These are phyloP conservation scores for Phrynocephalus guinanensis DNA, from an alignment of 2,797 vertebrate species.

Conservation along the genomic window DNA sequence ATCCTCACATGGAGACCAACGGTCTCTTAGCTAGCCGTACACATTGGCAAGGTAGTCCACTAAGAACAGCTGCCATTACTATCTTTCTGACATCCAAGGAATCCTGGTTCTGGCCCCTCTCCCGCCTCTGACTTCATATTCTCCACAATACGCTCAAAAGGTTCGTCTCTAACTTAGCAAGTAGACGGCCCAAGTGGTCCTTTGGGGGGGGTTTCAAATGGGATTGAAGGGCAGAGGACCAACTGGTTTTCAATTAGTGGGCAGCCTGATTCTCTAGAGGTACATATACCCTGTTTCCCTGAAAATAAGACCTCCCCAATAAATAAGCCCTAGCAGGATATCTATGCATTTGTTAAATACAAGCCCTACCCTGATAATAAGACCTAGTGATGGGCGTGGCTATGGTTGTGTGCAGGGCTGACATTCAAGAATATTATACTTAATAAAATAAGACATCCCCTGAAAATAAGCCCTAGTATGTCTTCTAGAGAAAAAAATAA, in stretches of 20 bases:
- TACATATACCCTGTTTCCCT: too few relatives aligned
- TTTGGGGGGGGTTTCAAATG: background rate
- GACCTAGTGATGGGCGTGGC: too few relatives aligned
- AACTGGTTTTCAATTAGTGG: background rate
- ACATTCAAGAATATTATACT: too few relatives aligned
- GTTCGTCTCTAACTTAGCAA: background rate
- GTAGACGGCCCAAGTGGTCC: background rate
- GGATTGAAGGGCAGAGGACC: background rate
- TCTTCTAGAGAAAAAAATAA: too few relatives aligned
- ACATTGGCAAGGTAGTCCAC: background rate
- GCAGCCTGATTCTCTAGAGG: background rate
- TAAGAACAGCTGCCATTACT: background rate
- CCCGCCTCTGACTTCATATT: too few relatives aligned
- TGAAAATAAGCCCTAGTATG: too few relatives aligned
- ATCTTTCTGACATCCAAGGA: background rate
- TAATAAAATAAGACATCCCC: too few relatives aligned
- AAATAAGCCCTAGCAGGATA: too few relatives aligned
- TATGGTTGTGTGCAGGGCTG: too few relatives aligned
- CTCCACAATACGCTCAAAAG: background rate
- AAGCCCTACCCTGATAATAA: too few relatives aligned
- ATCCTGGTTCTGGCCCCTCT: background rate
- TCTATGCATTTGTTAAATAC: too few relatives aligned
- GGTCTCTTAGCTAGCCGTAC: background rate
- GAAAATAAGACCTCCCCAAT: too few relatives aligned
- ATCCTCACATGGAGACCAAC: background rate